Evolutionary conservation across 2,113 vertebrate species (phyloP).

Genomic region (Cervus canadensis): DNA sequence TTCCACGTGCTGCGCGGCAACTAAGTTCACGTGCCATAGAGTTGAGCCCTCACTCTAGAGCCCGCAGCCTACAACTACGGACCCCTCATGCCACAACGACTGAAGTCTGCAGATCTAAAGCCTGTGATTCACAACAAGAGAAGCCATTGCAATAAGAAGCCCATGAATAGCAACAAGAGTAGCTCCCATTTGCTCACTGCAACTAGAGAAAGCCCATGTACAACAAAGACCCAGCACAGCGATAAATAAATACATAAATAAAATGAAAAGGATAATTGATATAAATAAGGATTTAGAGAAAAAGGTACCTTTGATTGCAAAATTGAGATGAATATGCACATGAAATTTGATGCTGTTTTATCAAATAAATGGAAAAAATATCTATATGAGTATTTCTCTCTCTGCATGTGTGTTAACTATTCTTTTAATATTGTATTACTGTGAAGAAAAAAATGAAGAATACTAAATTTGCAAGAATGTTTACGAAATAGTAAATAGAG

Average conservation of each 20-base stretch:
- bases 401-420: not conserved
- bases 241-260: not conserved
- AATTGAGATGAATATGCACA: not conserved
- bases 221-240: not conserved
- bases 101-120: not conserved
- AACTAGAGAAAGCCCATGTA: not conserved
- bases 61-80: not conserved
- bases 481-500: not conserved
- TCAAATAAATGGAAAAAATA: not conserved
- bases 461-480: not conserved
- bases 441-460: not conserved
- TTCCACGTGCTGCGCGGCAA: not conserved
- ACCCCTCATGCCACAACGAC: not conserved
- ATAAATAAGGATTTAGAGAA: not conserved
- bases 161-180: not conserved
- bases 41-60: not conserved
- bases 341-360: constrained; percentile 12
- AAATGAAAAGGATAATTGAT: not conserved
- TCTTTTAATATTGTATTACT: not conserved
- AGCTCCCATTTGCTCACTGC: not conserved
- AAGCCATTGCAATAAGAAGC: not conserved
- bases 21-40: not conserved
- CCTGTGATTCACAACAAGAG: not conserved
- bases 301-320: not conserved
- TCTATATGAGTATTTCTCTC: not conserved